A percentile compares a stretch with the other conserved stretches of the same genome.
These are phyloP conservation scores for Phortica magna DNA, from an alignment of 2,888 invertebrate species.

Conservation along the genomic window DNA sequence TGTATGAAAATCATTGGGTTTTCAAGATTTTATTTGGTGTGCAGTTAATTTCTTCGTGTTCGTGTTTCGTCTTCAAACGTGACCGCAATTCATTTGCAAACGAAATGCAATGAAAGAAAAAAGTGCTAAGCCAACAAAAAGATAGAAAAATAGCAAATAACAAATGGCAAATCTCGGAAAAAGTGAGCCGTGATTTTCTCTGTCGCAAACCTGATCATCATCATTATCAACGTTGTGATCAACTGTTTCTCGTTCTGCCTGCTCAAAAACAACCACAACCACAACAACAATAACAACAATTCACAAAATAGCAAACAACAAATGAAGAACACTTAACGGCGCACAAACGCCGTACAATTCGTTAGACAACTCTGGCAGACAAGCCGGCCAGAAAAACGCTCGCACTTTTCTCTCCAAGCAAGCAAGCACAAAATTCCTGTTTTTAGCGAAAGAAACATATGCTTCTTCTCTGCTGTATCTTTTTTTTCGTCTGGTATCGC, in stretches of 20 bases:
- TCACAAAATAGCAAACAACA: constrained; percentile 7
- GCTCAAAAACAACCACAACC: not conserved
- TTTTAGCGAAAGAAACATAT: not conserved
- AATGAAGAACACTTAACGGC: constrained; percentile 7
- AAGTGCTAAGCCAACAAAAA: constrained; percentile 4
- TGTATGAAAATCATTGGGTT: not conserved
- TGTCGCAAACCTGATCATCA: constrained; percentile 16
- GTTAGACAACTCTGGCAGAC: constrained; percentile 12
- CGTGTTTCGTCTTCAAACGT: constrained; percentile 27
- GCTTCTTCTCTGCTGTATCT: not conserved
- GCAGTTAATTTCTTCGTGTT: no score
- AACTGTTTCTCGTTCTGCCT: not conserved
- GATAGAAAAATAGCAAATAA: not conserved
- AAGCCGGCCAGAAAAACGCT: constrained; percentile 6
- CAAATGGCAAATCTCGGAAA: constrained; percentile 5
- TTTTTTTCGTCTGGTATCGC: not conserved
- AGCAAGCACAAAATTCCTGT: constrained; percentile 20
- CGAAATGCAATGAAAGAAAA: not conserved
- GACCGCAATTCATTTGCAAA: constrained; percentile 45
- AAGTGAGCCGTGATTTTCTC: constrained; percentile 44
- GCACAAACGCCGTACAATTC: not conserved
- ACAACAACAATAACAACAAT: constrained; percentile 5
- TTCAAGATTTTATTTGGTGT: constrained; percentile 8
- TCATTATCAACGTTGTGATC: constrained; percentile 17
- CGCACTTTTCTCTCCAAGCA: constrained; percentile 29